These are phyloP conservation scores for Caranx melampygus DNA, from an alignment of 2,113 vertebrate genomes.

Conservation along the genomic window DNA sequence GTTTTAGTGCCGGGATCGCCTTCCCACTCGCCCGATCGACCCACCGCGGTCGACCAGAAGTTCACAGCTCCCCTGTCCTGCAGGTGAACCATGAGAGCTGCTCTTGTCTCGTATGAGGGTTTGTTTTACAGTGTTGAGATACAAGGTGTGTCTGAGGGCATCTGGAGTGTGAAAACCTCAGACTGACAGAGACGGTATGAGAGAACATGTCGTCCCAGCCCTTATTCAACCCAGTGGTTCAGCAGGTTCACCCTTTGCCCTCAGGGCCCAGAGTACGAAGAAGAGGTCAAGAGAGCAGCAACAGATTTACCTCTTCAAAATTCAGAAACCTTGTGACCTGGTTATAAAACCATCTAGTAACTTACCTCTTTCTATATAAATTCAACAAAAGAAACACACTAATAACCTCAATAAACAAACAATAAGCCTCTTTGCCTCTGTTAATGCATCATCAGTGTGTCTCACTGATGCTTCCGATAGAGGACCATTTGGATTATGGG, in stretches of 20 bases:
- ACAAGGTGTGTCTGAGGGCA: slow-evolving; percentile 65
- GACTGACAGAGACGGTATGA: slow-evolving; percentile 49
- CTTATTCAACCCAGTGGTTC: slow-evolving; percentile 40
- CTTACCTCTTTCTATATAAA: neutral
- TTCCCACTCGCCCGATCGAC: slow-evolving; percentile 26
- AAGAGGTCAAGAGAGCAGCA: slow-evolving; percentile 36
- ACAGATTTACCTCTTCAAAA: too few relatives aligned
- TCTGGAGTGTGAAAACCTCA: slow-evolving; percentile 55
- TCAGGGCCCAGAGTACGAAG: slow-evolving; percentile 27
- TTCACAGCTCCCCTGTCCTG: slow-evolving; percentile 58
- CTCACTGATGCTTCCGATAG: too few relatives aligned
- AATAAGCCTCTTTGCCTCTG: neutral
- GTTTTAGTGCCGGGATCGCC: slow-evolving; percentile 28
- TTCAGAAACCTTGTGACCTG: neutral
- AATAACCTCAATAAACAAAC: too few relatives aligned
- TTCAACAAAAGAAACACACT: too few relatives aligned
- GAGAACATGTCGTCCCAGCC: slow-evolving; percentile 46
- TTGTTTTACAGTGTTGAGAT: slow-evolving; percentile 33
- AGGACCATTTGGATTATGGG: too few relatives aligned
- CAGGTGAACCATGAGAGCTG: slow-evolving; percentile 64
- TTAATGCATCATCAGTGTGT: too few relatives aligned
- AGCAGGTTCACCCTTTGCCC: slow-evolving; percentile 56
- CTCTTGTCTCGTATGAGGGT: slow-evolving; percentile 31
- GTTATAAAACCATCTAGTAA: neutral
- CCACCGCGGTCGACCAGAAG: neutral